phyloP scores from a whole-genome alignment of 2,888 invertebrate species.

The Melipona beecheii region DNA sequence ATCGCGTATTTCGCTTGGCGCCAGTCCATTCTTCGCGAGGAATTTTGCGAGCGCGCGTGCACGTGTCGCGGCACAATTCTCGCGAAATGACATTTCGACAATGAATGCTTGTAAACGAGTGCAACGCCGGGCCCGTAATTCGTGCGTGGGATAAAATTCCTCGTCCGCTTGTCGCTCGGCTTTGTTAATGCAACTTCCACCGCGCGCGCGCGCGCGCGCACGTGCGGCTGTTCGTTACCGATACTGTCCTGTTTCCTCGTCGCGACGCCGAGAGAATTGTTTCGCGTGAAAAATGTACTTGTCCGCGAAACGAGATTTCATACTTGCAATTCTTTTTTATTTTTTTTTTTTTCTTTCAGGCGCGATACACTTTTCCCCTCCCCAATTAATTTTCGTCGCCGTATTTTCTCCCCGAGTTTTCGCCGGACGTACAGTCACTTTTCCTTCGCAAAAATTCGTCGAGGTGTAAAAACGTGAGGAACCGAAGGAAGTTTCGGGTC shows the following conservation, averaged over 20 bases:
- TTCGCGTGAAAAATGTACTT: neutral
- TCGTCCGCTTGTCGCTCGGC: constrained; percentile 33
- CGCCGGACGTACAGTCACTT: no score
- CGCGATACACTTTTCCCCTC: no score
- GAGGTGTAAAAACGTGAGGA: neutral
- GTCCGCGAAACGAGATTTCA: neutral
- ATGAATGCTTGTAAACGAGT: constrained; percentile 56
- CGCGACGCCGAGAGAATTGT: neutral
- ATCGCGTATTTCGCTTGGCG: constrained; percentile 27
- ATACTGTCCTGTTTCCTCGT: constrained; percentile 31
- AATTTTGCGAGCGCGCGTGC: constrained; percentile 25
- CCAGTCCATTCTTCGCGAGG: constrained; percentile 41
- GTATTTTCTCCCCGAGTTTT: no score
- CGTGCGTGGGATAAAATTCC: constrained; percentile 56
- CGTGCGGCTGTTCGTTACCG: constrained; percentile 27
- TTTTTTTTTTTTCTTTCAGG: no score
- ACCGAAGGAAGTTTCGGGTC: neutral
- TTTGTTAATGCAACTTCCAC: constrained; percentile 45
- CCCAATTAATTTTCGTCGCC: no score
- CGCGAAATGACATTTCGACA: constrained; percentile 55
- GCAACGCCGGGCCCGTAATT: constrained; percentile 55
- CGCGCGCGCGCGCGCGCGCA: constrained; percentile 1
- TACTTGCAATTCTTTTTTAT: neutral
- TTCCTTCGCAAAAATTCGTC: no score
- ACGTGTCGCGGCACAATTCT: constrained; percentile 38